phyloP scores from a whole-genome alignment of 2,113 vertebrate genomes.

The Lophura nycthemera region DNA sequence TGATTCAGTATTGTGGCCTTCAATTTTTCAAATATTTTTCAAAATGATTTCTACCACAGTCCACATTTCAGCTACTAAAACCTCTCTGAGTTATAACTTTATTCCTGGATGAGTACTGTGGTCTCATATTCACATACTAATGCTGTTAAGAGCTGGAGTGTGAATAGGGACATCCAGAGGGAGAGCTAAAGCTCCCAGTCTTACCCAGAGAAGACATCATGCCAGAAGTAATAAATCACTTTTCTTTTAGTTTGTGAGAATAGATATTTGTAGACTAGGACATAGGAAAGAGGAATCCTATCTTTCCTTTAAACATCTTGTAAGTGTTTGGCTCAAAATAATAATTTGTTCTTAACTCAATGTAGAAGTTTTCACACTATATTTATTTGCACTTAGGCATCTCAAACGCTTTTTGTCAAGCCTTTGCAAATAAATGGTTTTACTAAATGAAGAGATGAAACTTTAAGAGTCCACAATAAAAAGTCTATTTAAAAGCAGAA shows the following conservation, averaged over 20 bases:
- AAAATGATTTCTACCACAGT: background rate
- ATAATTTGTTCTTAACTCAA: background rate
- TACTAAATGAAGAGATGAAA: background rate
- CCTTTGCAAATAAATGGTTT: background rate
- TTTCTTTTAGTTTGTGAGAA: background rate
- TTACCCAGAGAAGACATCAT: background rate
- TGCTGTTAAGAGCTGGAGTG: background rate
- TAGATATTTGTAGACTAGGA: background rate
- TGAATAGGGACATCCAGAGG: background rate
- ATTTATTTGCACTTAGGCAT: background rate
- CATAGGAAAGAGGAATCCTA: constrained; percentile 2
- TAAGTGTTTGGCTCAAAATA: background rate
- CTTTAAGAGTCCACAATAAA: background rate
- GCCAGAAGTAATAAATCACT: background rate
- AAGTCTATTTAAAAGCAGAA: constrained; percentile 5
- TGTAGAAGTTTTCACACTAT: background rate
- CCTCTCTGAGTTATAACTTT: background rate
- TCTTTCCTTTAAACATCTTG: background rate
- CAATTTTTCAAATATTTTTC: background rate
- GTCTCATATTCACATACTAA: background rate
- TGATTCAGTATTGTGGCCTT: background rate
- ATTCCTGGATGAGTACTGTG: background rate
- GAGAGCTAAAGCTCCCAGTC: background rate
- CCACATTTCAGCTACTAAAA: background rate
- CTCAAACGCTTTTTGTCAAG: background rate